Base-by-base conservation (phyloP, 2,113 vertebrate genomes). In the Myiozetetes cayanensis region DNA sequence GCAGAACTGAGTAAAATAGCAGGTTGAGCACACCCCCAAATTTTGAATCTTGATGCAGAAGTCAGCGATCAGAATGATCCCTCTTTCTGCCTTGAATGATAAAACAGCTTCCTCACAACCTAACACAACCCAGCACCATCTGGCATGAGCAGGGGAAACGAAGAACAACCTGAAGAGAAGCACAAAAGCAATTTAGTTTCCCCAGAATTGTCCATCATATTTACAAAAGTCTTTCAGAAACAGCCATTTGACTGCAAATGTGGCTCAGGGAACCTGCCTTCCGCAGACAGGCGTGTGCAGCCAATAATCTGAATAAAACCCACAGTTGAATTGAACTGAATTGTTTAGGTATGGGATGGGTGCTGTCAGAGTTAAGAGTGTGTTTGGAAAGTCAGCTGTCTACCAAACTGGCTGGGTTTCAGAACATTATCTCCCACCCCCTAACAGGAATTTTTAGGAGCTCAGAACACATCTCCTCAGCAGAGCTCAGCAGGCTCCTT, bases 121-220 rank as follows among this genome's bases (percentile, higher is more conserved):
- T 96, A 97, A 96, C 96, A 94, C 90, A 83, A 50, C 49, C 49
- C 3, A 93, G 53, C 90, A 96, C 96, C 96, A 97, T 97, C 97
- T 97, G 97, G 94, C 85, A 81, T 1, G 25, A 88, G 77, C 66
- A 84, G 70, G 92, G 73, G 91, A 89, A 81, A 94, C 13, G 2
- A 70, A 87, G 91, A 96, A 85, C 95, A 93, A 94, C 77, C 75
- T 88, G 81, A 90, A 97, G 44, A 63, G 41, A 94, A 97, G 82
- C 92, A 91, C 44, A 93, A 95, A 95, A 96, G 70, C 71, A 77
- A 88, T 83, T 93, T 92, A 37, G 18, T 72, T 89, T 47, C 82
- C 63, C 76, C 2, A 17, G 61, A 90, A 95, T 24, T 91, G 47
- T 50, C 67, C 70, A 95, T 89, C 43, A 89, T 79, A 94, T 41